Conservation (phyloP, 2,113 vertebrate species). For the Macroglossus sobrinus region DNA sequence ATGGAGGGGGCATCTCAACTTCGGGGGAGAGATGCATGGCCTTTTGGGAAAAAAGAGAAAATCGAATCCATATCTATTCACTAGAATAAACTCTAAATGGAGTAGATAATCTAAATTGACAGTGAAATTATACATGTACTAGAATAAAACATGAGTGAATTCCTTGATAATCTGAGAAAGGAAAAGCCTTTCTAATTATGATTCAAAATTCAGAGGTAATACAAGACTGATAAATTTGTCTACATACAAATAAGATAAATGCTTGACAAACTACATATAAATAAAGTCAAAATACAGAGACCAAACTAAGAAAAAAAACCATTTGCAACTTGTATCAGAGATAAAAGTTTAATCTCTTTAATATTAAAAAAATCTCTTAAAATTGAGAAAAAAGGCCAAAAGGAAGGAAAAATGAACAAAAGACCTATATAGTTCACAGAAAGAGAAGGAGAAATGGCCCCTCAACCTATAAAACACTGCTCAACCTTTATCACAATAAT, state of each 20-base stretch:
- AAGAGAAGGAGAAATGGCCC: neutral
- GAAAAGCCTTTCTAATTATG: neutral
- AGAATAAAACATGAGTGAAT: neutral
- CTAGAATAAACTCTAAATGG: neutral
- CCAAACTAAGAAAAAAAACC: slow-evolving; percentile 15
- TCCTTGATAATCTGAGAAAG: neutral
- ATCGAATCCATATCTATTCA: neutral
- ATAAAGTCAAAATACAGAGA: slow-evolving; percentile 13
- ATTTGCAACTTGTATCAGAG: neutral
- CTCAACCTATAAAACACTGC: neutral
- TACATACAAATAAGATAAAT: neutral
- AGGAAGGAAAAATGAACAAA: neutral
- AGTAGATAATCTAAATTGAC: neutral
- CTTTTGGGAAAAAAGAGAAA: slow-evolving; percentile 3
- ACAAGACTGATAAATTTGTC: neutral
- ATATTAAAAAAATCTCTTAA: neutral
- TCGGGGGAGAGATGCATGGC: neutral
- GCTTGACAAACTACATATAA: neutral
- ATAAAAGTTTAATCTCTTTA: neutral
- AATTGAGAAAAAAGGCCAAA: neutral
- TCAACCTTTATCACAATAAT: neutral
- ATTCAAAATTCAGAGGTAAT: neutral
- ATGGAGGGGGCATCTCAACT: neutral
- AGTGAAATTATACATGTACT: neutral
- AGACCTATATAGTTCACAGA: neutral